Percentiles rank a stretch among this genome's conserved stretches.
Evolutionary conservation across 2,888 invertebrate genomes (phyloP).

Genomic region (Zele albiditarsus): DNA sequence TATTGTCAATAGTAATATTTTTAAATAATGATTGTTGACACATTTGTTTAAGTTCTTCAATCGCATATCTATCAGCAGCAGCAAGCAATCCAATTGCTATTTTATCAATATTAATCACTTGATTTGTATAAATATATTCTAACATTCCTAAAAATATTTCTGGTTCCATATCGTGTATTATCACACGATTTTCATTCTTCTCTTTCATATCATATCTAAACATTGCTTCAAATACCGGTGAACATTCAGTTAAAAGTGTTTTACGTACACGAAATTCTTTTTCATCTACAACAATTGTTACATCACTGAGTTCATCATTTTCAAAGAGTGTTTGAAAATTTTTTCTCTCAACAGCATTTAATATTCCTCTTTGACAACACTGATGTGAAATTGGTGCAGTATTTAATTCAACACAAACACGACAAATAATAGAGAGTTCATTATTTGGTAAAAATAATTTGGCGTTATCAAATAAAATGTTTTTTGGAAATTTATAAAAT

Average conservation of each 20-base stretch:
- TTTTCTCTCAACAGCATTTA: neutral
- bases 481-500: neutral
- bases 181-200: neutral
- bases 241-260: neutral
- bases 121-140: slow-evolving; percentile 26
- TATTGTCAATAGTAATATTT: slow-evolving; percentile 10
- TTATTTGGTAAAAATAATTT: neutral
- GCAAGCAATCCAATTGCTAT: slow-evolving; percentile 3
- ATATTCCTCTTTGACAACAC: neutral
- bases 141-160: neutral
- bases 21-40: slow-evolving; percentile 17
- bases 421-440: neutral
- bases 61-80: slow-evolving; percentile 23
- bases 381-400: neutral
- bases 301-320: slow-evolving; percentile 12
- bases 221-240: slow-evolving; percentile 32
- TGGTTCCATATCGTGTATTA: neutral
- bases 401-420: neutral
- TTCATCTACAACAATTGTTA: slow-evolving; percentile 11
- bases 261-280: slow-evolving; percentile 22
- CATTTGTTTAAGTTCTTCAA: slow-evolving; percentile 10
- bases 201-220: slow-evolving; percentile 8
- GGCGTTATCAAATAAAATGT: neutral
- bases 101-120: slow-evolving; percentile 11
- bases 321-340: slow-evolving; percentile 8